phyloP scores from a whole-genome alignment of 2,113 vertebrate species.

The Plecotus auritus region DNA sequence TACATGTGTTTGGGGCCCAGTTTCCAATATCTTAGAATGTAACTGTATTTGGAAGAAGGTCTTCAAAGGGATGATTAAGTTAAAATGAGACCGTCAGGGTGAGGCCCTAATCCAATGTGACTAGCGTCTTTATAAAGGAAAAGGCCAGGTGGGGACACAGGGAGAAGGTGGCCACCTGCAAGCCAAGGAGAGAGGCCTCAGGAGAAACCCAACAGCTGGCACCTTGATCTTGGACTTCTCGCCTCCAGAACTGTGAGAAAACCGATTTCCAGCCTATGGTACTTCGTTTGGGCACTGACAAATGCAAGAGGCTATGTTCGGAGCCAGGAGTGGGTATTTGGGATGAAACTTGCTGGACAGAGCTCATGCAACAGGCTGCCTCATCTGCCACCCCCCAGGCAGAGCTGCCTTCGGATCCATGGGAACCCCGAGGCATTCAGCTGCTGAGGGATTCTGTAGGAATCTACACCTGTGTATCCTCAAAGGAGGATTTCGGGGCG shows the following conservation, averaged over 20 bases:
- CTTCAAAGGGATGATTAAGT: background rate
- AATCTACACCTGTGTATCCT: rapidly evolving
- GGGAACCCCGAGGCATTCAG: background rate
- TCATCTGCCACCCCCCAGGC: rapidly evolving
- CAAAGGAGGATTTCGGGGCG: rapidly evolving
- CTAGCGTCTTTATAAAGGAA: background rate
- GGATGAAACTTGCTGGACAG: background rate
- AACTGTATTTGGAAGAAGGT: background rate
- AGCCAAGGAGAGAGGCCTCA: background rate
- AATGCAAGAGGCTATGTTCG: background rate
- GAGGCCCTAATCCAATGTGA: background rate
- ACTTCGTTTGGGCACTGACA: background rate
- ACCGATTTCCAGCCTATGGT: background rate
- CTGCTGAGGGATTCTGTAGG: background rate
- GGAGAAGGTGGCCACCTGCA: background rate
- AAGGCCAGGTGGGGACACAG: background rate
- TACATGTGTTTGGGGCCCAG: background rate
- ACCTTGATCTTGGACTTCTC: background rate
- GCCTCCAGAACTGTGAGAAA: background rate
- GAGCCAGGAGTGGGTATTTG: too few relatives aligned
- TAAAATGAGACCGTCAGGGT: background rate
- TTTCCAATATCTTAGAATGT: background rate
- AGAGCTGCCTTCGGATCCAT: too few relatives aligned
- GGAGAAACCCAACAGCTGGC: background rate
- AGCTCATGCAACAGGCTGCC: background rate